Conservation (phyloP, 2,113 vertebrate species). For the Trematomus loennbergii region DNA sequence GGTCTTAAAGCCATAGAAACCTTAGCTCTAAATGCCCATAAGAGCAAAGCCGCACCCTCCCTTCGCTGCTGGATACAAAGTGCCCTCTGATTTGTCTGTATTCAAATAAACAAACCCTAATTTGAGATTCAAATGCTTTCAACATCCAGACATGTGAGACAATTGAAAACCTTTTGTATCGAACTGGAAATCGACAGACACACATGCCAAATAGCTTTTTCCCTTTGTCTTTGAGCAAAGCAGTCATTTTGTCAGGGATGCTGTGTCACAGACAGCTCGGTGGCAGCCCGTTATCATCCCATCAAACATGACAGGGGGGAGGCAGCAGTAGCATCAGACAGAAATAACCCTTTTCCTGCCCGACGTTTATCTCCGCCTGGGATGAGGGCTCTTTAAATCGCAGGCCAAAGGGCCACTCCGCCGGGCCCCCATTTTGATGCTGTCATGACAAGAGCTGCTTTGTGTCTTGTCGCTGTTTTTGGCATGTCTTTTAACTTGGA, state of each 20-base stretch:
- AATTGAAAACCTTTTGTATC: conserved; percentile 71
- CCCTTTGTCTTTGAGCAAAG: conserved; percentile 55
- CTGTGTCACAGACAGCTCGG: conserved; percentile 50
- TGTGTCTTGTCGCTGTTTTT: conserved; percentile 73
- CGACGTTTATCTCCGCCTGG: conserved; percentile 65
- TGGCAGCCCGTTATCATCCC: conserved; percentile 76
- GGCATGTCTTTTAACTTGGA: conserved; percentile 72
- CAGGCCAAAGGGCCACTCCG: conserved; percentile 65
- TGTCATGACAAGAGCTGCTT: conserved; percentile 65
- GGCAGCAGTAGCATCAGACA: conserved; percentile 67
- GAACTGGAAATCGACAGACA: conserved; percentile 42
- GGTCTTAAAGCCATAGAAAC: conserved; percentile 50
- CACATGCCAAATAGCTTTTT: conserved; percentile 41
- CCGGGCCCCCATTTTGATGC: conserved; percentile 66
- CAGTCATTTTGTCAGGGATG: conserved; percentile 61
- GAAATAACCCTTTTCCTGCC: conserved; percentile 74
- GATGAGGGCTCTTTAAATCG: conserved; percentile 68
- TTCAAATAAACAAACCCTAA: conserved; percentile 72
- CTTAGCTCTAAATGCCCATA: conserved; percentile 29
- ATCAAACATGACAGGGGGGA: conserved; percentile 77
- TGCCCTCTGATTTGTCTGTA: conserved; percentile 66
- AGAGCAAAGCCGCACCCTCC: conserved; percentile 46
- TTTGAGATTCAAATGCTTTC: conserved; percentile 78
- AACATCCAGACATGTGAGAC: conserved; percentile 64
- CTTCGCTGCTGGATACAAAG: conserved; percentile 37